Evolutionary conservation across 2,797 vertebrate genomes (phyloP).

Genomic region (Lepus townsendii): DNA sequence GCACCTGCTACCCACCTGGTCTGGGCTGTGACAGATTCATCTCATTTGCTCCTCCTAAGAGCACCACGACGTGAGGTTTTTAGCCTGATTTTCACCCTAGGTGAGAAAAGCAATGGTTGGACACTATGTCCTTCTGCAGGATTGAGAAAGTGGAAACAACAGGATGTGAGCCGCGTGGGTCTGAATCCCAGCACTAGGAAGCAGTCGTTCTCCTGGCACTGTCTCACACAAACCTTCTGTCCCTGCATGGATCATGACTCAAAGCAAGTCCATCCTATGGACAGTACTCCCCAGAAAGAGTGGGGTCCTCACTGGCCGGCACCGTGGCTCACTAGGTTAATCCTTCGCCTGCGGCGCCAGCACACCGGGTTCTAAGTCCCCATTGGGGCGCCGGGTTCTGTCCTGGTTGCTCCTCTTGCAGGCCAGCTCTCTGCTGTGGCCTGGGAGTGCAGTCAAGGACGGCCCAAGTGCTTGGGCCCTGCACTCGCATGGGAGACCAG

Average conservation of each 20-base stretch:
- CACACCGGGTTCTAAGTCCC: too few species aligned
- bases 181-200: neutral
- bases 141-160: neutral
- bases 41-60: neutral
- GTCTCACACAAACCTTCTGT: neutral
- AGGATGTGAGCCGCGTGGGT: neutral
- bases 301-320: too few species aligned
- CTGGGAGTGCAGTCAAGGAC: too few species aligned
- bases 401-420: too few species aligned
- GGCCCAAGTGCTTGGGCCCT: too few species aligned
- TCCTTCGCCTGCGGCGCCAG: too few species aligned
- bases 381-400: too few species aligned
- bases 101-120: neutral
- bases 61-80: neutral
- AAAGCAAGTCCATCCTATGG: neutral
- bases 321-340: too few species aligned
- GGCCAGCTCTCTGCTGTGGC: too few species aligned
- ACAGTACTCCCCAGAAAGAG: neutral
- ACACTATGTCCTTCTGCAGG: neutral
- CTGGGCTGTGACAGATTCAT: fast-evolving
- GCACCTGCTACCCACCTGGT: neutral
- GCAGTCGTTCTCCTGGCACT: neutral
- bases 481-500: too few species aligned
- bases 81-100: neutral
- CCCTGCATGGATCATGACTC: neutral